Evolutionary conservation across 2,888 invertebrate genomes (phyloP).

Genomic region (Cephus sareptanus): DNA sequence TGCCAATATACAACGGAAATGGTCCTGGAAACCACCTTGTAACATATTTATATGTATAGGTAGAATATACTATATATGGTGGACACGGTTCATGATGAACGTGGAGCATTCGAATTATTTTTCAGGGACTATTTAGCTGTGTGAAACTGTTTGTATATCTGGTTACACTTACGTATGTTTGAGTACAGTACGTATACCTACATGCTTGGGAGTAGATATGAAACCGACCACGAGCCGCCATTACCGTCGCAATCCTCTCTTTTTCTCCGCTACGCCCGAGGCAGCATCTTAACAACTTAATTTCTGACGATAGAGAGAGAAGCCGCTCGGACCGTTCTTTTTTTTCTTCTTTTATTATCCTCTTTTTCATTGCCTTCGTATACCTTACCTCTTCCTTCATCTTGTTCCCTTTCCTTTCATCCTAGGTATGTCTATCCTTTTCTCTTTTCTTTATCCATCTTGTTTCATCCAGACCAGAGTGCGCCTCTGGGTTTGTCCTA

Average conservation of each 20-base stretch:
- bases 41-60: neutral
- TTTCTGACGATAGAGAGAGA: slow-evolving; percentile 48
- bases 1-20: too few species aligned
- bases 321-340: slow-evolving; percentile 14
- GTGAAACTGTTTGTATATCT: neutral
- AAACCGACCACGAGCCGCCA: slow-evolving; percentile 35
- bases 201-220: slow-evolving; percentile 1
- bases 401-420: neutral
- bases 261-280: slow-evolving; percentile 46
- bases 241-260: slow-evolving; percentile 39
- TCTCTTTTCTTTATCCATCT: neutral
- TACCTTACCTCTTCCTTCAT: neutral
- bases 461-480: neutral
- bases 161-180: slow-evolving; percentile 4
- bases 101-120: neutral
- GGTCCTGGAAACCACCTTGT: too few species aligned
- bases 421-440: neutral
- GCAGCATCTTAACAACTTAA: slow-evolving; percentile 58
- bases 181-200: neutral
- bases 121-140: neutral
- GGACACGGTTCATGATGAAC: neutral
- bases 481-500: neutral
- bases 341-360: slow-evolving; percentile 14
- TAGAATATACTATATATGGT: neutral
- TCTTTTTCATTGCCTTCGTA: slow-evolving; percentile 8